Evolutionary conservation across 2,888 invertebrate genomes (phyloP), one percentile per base, ranked within the genome.

Genomic region (Eristalis pertinax): DNA sequence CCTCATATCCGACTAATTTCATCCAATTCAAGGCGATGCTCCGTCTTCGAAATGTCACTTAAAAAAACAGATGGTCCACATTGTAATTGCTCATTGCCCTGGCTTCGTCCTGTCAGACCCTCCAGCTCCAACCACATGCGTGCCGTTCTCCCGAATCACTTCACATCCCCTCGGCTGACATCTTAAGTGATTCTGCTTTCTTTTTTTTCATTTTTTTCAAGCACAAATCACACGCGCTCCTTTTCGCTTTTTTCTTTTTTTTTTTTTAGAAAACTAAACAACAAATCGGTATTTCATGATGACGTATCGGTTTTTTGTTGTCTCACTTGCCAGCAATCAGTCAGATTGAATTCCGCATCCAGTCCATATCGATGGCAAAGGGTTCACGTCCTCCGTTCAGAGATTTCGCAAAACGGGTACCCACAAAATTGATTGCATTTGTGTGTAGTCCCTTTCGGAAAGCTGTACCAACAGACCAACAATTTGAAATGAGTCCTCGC

Each of bases 201-300:
- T 56, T n/a, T 29, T 11, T n/a, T 15, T 1, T 4, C 8, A n/a
- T 24, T 69, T 69, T 70, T 73, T 81, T 35, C 63, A 24, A 29
- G 60, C 24, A 26, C 60, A 29, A 73, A 56, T 79, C 83, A 79
- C 83, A 82, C 70, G 56, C 72, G 35, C 15, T 58, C 58, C 22
- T 56, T 26, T 56, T 67, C 24, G 68, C n/a, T n/a, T n/a, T n/a
- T n/a, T n/a, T n/a, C n/a, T n/a, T n/a, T n/a, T n/a, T n/a, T 35
- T 60, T 72, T 75, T 65, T 78, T 86, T 67, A 5, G 22, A 38
- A 64, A 77, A 76, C 60, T 32, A 77, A 67, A 75, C 58, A 79
- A 84, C 89, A 90, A 90, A 90, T 90, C 87, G 89, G 86, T 88
- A 89, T 90, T 90, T 90, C 90, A 90, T 89, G 90, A 90, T 90